Evolutionary conservation across 2,113 vertebrate species (phyloP), one percentile per base, ranked within the genome.

Genomic region (Chaenogobius annularis): DNA sequence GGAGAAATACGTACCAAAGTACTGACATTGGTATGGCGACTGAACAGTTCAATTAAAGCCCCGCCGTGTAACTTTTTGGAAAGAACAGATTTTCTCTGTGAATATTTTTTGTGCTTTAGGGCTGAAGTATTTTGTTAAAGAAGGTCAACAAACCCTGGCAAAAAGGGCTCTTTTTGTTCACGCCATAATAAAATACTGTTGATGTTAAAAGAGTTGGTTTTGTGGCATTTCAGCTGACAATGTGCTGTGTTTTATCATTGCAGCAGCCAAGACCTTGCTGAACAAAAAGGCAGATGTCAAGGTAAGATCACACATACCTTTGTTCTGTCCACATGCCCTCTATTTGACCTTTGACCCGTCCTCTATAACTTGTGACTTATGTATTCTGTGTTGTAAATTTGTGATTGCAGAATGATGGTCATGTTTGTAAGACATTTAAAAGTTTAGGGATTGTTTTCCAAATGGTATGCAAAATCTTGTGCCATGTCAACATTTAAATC

Each of bases 241-340:
- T 63, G 54, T 46, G 26, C 2, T 66, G 12, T 79, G 47, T 84
- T 70, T 83, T 87, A 62, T 85, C 72, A 70, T 81, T 87, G 68
- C 87, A 91, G 88, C 89, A 91, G 89, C 90, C 65, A 91, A 91
- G 88, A 83, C 83, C 37, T 73, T 92, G 80, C 91, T 92, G 75
- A 92, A 92, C 88, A 92, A 92, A 80, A 92, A 92, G 85, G 90
- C 88, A 35, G 91, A 92, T 58, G 91, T 92, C 44, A 92, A 92
- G 91, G 91, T 92, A 86, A 88, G 14, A 8, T 69, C 54, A 69
- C 58, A 10, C 13, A 35, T 23, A 2, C 35, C 44, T 44, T 48
- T 26, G n/a, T 46, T 48, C 35, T 26, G 48, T 59, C 20, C 6
- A 12, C 48, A 46, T 35, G 52, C 14, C 23, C 12, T 26, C 22